Base-by-base conservation (phyloP, 1,140 invertebrate genomes). In the Melanaphis sacchari region DNA sequence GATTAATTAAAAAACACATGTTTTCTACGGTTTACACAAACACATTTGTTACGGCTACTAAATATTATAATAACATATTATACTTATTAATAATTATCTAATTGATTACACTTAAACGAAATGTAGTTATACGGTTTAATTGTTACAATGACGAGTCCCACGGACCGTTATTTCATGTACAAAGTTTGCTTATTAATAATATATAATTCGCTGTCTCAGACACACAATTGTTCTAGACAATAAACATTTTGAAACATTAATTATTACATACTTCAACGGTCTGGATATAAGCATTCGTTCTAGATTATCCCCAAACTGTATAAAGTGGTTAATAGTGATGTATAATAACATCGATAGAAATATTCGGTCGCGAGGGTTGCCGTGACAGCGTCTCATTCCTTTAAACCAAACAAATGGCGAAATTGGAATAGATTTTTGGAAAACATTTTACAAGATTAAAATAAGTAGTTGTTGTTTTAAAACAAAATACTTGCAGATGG, bases 181-280 rank as follows among this genome's bases (percentile, higher is more conserved):
- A 82, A 82, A 82, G 6, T 82, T 82, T 82, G 76, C 76, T 82
- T 82, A 46, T 21, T 46, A 21, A 43, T 46, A 43, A 87, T 82
- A 38, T 82, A 46, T 87, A 46, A 46, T 36, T 87, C 46, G 43
- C n/a, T 22, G 15, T 46, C 26, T 5, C 85, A 21, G n/a, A 22
- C 41, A 43, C 38, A 31, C 46, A 18, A 87, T 87, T n/a, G 46
- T 46, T 87, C 84, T 46, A 46, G 38, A 84, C 8, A 46, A 87
- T 87, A 87, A 18, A 43, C 84, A 43, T 87, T 87, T 87, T 7
- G 41, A 87, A 87, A 87, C 84, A 87, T 87, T 87, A 87, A 87
- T 87, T n/a, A 87, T 87, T 43, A 87, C 18, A 26, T 40, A 85
- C 82, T 31, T 43, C 40, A 40, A 26, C 82, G 24, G 38, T 41